A percentile compares a stretch with the other conserved stretches of the same genome.
Evolutionary conservation across 2,797 vertebrate genomes (phyloP).

Genomic region (Xiphophorus birchmanni): DNA sequence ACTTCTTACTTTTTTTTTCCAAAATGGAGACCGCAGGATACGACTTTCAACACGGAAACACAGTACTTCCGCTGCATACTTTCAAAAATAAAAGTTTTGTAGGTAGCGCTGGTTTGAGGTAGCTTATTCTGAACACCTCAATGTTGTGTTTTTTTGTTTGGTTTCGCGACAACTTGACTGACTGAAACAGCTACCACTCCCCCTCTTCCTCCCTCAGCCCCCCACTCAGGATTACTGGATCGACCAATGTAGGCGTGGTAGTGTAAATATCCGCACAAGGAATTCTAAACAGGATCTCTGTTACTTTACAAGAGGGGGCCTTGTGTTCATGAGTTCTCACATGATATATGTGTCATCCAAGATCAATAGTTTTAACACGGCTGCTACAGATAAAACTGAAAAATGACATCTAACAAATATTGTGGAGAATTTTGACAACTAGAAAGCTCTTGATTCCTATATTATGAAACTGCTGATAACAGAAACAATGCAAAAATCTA

Average conservation of each 20-base stretch:
- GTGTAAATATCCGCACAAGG: constrained; percentile 28
- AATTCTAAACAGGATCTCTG: neutral
- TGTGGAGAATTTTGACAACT: neutral
- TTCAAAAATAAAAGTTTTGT: constrained; percentile 33
- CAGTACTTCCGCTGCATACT: accelerated
- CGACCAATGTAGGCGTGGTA: constrained; percentile 46
- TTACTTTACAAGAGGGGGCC: neutral
- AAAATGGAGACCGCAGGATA: constrained; percentile 13
- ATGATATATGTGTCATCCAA: neutral
- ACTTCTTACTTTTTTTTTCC: constrained; percentile 22
- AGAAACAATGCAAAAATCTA: neutral
- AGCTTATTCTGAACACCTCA: constrained; percentile 21
- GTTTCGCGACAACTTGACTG: neutral
- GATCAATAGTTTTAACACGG: neutral
- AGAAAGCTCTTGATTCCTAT: neutral
- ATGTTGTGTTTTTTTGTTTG: accelerated
- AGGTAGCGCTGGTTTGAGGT: neutral
- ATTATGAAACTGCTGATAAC: neutral
- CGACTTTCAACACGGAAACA: accelerated
- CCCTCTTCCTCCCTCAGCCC: neutral
- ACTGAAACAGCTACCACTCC: constrained; percentile 1
- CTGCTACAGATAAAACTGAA: neutral
- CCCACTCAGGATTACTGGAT: constrained; percentile 2
- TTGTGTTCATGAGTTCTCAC: neutral
- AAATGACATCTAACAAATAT: neutral